Evolutionary conservation across 2,797 vertebrate species (phyloP).

Genomic region (Pangasius macronema): DNA sequence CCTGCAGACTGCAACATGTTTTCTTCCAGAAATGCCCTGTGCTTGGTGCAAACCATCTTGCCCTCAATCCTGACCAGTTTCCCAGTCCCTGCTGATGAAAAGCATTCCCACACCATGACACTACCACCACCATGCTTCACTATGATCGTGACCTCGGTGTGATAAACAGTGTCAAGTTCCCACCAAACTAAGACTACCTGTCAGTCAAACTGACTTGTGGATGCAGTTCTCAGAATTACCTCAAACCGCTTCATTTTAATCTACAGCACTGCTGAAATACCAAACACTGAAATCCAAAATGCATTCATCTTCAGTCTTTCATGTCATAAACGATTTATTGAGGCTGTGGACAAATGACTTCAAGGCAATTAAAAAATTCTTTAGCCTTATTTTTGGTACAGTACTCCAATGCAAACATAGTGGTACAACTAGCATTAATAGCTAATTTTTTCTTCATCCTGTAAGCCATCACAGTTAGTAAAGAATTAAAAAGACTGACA

Average conservation of each 20-base stretch:
- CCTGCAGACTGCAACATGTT: not conserved
- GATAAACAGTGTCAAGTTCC: not conserved
- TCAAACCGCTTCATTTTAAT: no score
- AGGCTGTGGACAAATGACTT: not conserved
- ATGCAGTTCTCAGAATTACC: no score
- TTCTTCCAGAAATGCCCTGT: not conserved
- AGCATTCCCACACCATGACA: not conserved
- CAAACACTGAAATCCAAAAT: no score
- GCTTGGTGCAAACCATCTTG: not conserved
- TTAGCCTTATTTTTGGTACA: not conserved
- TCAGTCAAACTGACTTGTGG: not conserved
- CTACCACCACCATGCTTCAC: not conserved
- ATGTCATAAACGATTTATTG: not conserved
- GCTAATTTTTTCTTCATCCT: not conserved
- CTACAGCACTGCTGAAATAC: no score
- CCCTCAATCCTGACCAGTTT: not conserved
- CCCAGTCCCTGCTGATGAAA: not conserved
- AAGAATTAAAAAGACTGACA: not conserved
- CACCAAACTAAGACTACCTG: not conserved
- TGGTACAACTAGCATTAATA: not conserved
- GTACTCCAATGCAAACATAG: not conserved
- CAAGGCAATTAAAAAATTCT: not conserved
- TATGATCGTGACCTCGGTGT: not conserved
- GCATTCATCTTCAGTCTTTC: not conserved
- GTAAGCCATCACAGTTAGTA: not conserved